Evolutionary conservation across 2,797 vertebrate species (phyloP), one percentile per base, ranked within the genome.

Genomic region (Trematomus bernacchii): DNA sequence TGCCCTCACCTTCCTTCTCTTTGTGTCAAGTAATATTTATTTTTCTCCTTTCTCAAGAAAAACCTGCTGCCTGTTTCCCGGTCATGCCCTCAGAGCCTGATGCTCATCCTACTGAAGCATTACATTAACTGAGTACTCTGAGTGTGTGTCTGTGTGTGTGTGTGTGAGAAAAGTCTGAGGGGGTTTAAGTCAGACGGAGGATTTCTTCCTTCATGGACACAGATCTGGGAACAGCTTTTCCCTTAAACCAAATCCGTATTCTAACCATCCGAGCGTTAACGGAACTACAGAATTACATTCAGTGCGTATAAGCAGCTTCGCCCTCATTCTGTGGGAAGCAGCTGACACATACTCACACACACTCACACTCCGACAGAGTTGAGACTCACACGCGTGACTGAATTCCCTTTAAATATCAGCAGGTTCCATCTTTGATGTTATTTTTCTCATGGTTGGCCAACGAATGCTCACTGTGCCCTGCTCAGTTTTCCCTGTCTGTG

Each of bases 231-330:
- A 82, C 78, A 73, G 84, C 71, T 79, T 27, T 83, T 78, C 66
- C 79, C 76, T 82, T 80, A 87, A 87, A 90, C 77, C 79, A 88
- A 91, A 91, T 88, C 83, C 87, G 83, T 84, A 88, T 87, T 89
- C 79, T 70, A 74, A 75, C 83, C 84, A 83, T 74, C 60, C 77
- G 60, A 85, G 87, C 60, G 57, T 83, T 88, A 88, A 87, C 44
- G 3, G 66, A 83, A 85, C 79, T 73, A 63, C 66, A 77, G 85
- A 86, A 62, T 89, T 85, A 73, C 30, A 78, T 71, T 70, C 64
- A 42, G 66, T 21, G 12, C 57, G 71, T 76, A 81, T 73, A 77
- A 83, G 76, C 68, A 67, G 81, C 87, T 80, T 88, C 70, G 19
- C 73, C 58, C 66, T 76, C 64, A 55, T 73, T 55, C 71, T 77